Percentiles rank a stretch among this genome's conserved stretches.
Evolutionary conservation across 2,888 invertebrate species (phyloP).

Genomic region (Oscheius sp.): DNA sequence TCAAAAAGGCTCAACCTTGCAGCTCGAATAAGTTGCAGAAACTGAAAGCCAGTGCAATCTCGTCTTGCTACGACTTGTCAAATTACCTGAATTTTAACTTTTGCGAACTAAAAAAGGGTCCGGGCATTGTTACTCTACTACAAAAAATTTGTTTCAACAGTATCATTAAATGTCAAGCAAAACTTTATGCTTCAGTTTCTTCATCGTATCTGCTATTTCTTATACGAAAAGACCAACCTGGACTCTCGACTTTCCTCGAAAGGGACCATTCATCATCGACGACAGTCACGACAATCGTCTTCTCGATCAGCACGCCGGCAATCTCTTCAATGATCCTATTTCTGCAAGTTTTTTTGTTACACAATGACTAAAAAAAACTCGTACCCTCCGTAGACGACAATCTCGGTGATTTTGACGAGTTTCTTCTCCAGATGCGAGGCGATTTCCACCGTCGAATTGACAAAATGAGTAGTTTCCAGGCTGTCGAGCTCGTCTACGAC

Average conservation of each 20-base stretch:
- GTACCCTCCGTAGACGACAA: conserved; percentile 19
- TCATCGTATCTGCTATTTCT: no score
- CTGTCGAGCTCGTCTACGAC: conserved; percentile 1
- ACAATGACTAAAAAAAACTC: neutral
- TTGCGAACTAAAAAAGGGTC: no score
- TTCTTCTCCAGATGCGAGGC: conserved; percentile 1
- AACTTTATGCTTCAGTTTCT: no score
- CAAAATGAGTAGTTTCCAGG: neutral
- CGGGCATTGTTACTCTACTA: no score
- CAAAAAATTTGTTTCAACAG: no score
- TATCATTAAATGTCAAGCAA: no score
- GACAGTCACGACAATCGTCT: conserved; percentile 8
- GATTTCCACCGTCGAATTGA: neutral
- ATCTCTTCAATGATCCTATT: conserved; percentile 20
- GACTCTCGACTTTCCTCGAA: conserved; percentile 1
- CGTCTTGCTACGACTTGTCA: no score
- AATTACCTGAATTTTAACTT: no score
- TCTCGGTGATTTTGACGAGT: neutral
- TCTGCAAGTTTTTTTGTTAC: neutral
- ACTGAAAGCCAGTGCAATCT: no score
- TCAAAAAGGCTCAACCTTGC: no score
- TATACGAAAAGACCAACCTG: neutral
- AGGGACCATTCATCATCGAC: conserved; percentile 7
- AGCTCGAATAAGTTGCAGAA: no score
- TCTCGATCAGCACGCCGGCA: neutral